These are phyloP conservation scores for Whitmania pigra DNA, from an alignment of 1,140 invertebrate genomes.

Conservation along the genomic window DNA sequence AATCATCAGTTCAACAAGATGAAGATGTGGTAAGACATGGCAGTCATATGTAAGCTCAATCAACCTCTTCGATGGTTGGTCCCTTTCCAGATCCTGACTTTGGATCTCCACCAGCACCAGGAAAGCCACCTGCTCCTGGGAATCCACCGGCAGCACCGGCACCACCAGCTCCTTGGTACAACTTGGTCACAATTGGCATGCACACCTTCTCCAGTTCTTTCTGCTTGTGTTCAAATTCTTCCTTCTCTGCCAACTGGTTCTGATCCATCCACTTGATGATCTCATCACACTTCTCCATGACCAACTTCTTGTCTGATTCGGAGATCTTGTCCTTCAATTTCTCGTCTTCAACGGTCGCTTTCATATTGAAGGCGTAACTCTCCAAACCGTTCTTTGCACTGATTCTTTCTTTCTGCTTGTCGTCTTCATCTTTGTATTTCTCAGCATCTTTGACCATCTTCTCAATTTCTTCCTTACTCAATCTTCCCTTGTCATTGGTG, in stretches of 20 bases:
- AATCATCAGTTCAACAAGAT: no score
- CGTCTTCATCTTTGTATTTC: slow-evolving; percentile 43
- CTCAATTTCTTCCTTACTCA: slow-evolving; percentile 44
- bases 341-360: slow-evolving; percentile 33
- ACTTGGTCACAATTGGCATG: slow-evolving; percentile 44
- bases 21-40: no score
- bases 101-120: not conserved
- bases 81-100: slow-evolving; percentile 17
- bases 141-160: slow-evolving; percentile 29
- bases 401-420: slow-evolving; percentile 29
- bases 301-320: slow-evolving; percentile 49
- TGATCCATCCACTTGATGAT: slow-evolving; percentile 44
- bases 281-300: slow-evolving; percentile 44
- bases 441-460: slow-evolving; percentile 47
- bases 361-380: slow-evolving; percentile 29
- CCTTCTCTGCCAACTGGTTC: slow-evolving; percentile 55
- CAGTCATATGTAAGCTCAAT: slow-evolving; percentile 23
- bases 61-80: slow-evolving; percentile 33
- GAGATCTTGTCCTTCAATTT: slow-evolving; percentile 42
- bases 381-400: slow-evolving; percentile 32
- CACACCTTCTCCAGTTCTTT: slow-evolving; percentile 41
- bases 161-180: slow-evolving; percentile 42
- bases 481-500: slow-evolving; percentile 78
- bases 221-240: slow-evolving; percentile 40
- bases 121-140: slow-evolving; percentile 25